Conservation (phyloP, 2,113 vertebrate genomes). For the Dipodomys stephensi region DNA sequence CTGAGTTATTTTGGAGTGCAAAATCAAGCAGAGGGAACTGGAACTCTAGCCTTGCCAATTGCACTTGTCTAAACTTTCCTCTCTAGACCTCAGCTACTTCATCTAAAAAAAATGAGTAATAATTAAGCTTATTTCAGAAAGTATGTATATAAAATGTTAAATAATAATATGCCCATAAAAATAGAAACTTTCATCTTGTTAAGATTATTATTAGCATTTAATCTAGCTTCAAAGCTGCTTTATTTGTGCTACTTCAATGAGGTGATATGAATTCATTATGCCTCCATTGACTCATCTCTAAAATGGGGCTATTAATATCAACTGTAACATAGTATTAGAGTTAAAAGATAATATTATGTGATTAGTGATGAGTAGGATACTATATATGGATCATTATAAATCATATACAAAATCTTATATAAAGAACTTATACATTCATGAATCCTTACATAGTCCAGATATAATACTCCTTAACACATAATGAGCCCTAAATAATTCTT, state of each 20-base stretch:
- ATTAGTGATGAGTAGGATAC: background rate
- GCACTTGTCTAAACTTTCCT: background rate
- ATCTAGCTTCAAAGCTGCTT: background rate
- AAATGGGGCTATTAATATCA: background rate
- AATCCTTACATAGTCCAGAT: too few species aligned
- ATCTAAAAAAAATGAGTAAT: background rate
- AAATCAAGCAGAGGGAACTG: background rate
- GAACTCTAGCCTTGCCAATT: background rate
- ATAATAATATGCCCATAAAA: background rate
- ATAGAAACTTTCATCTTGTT: background rate
- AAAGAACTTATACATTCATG: too few species aligned
- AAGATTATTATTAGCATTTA: background rate
- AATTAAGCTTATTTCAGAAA: background rate
- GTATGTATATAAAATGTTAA: background rate
- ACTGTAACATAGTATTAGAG: background rate
- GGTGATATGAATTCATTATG: background rate
- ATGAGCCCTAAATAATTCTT: background rate
- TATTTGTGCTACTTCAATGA: background rate
- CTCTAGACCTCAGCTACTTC: background rate
- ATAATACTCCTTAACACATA: background rate
- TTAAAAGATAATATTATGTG: background rate
- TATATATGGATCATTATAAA: too few species aligned
- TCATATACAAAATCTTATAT: too few species aligned
- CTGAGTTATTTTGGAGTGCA: rapidly evolving
- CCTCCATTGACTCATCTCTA: background rate